Base-by-base conservation (phyloP, 2,113 vertebrate genomes). In the Oryzias woworae region DNA sequence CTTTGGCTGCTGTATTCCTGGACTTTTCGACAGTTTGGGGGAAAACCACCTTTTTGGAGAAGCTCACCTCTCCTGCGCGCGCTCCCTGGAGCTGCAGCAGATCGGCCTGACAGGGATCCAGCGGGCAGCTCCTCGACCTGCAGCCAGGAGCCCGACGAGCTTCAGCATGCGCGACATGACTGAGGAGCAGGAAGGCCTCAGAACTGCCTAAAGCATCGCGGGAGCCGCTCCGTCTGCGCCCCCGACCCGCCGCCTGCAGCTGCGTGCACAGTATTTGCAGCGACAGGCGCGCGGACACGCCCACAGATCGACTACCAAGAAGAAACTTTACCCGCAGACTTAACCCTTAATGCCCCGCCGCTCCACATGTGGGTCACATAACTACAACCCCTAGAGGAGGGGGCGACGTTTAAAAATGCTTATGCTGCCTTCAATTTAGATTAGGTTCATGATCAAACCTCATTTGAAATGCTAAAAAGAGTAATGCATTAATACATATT, bases 121-220 rank as follows among this genome's bases (percentile, higher is more conserved):
- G 1, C 72, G 36, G 1, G 62, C 3, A 1, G 55, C 60, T 3
- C 64, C 31, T 56, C 23, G 58, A 2, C 84, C 15, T 73, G 74
- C 51, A 90, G 3, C 17, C 59, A 36, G 78, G 3, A 15, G 3
- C 14, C 51, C 77, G 12, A 90, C 8, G 2, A 69, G 28, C 24
- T 77, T 84, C 15, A 90, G 63, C 43, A 91, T 57, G 17, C 80
- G 73, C 22, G 82, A 75, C 90, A 92, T 92, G 1, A 20, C 20
- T 56, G 8, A 60, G 26, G 5, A 17, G 18, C 15, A 50, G 2
- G 16, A 63, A 58, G 4, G 13, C 24, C 7, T 5, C 12, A 54
- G 10, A 22, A 26, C 18, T 2, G 26, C 15, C 36, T 36, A 52
- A 44, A 43, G 28, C 20, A 22, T 18, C 28, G 13, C 31, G 52